A percentile compares a stretch with the other conserved stretches of the same genome.
phyloP scores from a whole-genome alignment of 1,140 invertebrate species.

The Ips typographus region DNA sequence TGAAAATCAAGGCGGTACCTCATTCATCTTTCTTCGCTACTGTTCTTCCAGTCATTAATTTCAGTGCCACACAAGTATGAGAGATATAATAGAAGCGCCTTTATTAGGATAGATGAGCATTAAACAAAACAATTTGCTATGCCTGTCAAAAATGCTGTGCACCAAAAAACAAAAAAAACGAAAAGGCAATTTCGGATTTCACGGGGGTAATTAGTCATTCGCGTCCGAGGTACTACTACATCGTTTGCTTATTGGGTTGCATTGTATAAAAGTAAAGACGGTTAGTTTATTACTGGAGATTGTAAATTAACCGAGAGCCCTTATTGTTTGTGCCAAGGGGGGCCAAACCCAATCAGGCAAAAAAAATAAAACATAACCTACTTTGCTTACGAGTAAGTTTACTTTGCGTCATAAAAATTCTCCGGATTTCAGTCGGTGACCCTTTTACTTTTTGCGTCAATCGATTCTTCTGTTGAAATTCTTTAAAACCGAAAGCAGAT shows the following conservation, averaged over 20 bases:
- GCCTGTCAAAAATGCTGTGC: slow-evolving; percentile 29
- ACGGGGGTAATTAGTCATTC: slow-evolving; percentile 32
- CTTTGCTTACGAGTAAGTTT: slow-evolving; percentile 13
- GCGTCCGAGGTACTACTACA: neutral
- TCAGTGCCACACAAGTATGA: slow-evolving; percentile 2
- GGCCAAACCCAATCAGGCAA: too few species aligned
- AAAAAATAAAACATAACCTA: slow-evolving; percentile 3
- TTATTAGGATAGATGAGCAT: slow-evolving; percentile 28
- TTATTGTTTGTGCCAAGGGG: too few species aligned
- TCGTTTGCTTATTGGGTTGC: too few species aligned
- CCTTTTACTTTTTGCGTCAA: slow-evolving; percentile 23
- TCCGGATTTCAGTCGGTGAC: slow-evolving; percentile 9
- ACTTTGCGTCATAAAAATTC: slow-evolving; percentile 24
- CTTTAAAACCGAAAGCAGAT: slow-evolving; percentile 21
- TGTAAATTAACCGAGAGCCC: too few species aligned
- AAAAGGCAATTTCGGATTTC: slow-evolving; percentile 48
- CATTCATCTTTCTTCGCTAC: slow-evolving; percentile 40
- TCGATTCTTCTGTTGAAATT: slow-evolving; percentile 15
- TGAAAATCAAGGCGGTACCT: slow-evolving; percentile 35
- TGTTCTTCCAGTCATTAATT: slow-evolving; percentile 38
- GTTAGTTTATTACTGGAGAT: too few species aligned
- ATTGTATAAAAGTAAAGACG: too few species aligned
- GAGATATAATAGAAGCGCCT: slow-evolving; percentile 8
- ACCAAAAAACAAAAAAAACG: neutral
- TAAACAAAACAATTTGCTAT: slow-evolving; percentile 30